These are phyloP conservation scores for Brachyopa scutellaris DNA, from an alignment of 2,888 invertebrate species.

Conservation along the genomic window DNA sequence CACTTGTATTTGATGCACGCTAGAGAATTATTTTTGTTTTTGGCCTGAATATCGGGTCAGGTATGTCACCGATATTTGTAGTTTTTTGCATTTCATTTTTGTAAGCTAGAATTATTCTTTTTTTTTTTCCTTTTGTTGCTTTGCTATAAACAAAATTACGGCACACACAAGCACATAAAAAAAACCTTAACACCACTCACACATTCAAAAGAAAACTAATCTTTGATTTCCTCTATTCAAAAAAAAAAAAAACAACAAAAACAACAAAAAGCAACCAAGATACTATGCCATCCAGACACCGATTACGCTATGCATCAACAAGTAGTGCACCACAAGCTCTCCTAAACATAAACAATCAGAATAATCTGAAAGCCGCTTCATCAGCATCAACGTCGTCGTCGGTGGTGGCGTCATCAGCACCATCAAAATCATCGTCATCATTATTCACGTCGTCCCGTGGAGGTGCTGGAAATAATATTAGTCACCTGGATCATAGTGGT, in stretches of 20 bases:
- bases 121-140: constrained; percentile 7
- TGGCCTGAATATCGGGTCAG: background rate
- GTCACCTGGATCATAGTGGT: constrained; percentile 29
- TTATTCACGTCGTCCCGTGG: constrained; percentile 15
- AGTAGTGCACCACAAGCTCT: constrained; percentile 74
- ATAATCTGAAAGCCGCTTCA: constrained; percentile 49
- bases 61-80: background rate
- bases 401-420: constrained; percentile 1
- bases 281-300: constrained; percentile 75
- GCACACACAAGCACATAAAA: too few relatives aligned
- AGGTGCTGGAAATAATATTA: constrained; percentile 42
- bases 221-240: constrained; percentile 60
- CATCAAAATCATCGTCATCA: constrained; percentile 21
- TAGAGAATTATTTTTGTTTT: constrained; percentile 10
- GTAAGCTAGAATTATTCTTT: background rate
- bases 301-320: constrained; percentile 74
- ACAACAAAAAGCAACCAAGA: constrained; percentile 66
- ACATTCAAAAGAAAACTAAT: constrained; percentile 38
- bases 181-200: constrained; percentile 3
- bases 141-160: too few relatives aligned
- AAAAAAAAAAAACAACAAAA: constrained; percentile 58
- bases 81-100: constrained; percentile 3
- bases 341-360: constrained; percentile 72
- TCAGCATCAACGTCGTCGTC: constrained; percentile 25
- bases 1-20: constrained; percentile 44